Evolutionary conservation across 2,888 invertebrate genomes (phyloP), one percentile per base, ranked within the genome.

Genomic region (Dryocosmus kuriphilus): DNA sequence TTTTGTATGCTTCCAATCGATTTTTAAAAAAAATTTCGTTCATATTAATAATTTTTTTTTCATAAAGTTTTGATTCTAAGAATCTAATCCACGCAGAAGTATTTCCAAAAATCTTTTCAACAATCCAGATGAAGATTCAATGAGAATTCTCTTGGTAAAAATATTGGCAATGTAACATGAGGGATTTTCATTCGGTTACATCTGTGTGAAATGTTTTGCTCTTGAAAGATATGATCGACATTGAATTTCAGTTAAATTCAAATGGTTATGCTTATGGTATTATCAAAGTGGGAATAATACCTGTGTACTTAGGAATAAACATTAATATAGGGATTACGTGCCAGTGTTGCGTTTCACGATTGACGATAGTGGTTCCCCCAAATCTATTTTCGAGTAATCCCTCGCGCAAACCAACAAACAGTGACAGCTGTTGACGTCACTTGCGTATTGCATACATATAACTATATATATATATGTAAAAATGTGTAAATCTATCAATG

Each of bases 321-420:
- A 88, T 91, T 88, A 89, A 90, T 90, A 86, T 90, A 86, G 85
- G 88, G 88, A 89, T 90, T 89, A 89, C 81, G 78, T 81, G 79
- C 71, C 80, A 83, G 87, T 86, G 87, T 89, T 88, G 84, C 86
- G 85, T 88, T 88, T 85, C 84, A 81, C 81, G 86, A 86, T 86
- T 83, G 82, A 82, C 80, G 82, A 81, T 83, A 83, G 85, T 84
- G 86, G 80, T 80, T 83, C 84, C 84, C 85, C 79, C 80, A 82
- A 85, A 88, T 88, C 87, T 89, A 89, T 89, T 90, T 89, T 87
- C 88, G 85, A 88, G 87, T 90, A 90, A 90, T 90, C 89, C 89
- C 86, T 82, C 80, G 79, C 83, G 87, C 88, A 88, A 89, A 89
- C 88, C 90, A 90, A 90, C 90, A 90, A 90, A 89, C 87, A 90